Base-by-base conservation (phyloP, 2,113 vertebrate genomes). In the Proterorhinus semilunaris region DNA sequence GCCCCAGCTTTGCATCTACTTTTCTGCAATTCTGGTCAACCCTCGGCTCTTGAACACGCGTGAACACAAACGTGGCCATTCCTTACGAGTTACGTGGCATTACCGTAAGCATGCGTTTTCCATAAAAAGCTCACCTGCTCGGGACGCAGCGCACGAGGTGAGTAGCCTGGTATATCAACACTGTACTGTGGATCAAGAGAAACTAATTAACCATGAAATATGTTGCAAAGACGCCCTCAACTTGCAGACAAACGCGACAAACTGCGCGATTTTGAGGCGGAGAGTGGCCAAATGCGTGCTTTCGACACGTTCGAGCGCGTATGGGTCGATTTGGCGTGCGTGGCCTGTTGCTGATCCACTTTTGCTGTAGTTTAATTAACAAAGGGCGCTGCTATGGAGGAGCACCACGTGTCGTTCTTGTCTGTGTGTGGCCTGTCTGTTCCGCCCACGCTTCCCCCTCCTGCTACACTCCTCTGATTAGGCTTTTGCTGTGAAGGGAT, bases 381-480 rank as follows among this genome's bases (percentile, higher is more conserved):
- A 88, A 91, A 88, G 83, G 71, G 72, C 67, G 75, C 74, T 53
- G 75, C 74, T 53, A 83, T 81, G 70, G 82, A 83, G 78, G 82
- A 81, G 75, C 80, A 88, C 87, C 91, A 92, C 91, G 91, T 91
- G 91, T 87, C 81, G 76, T 43, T 44, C 42, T 58, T 65, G 69
- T 84, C 52, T 74, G 76, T 59, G 75, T 55, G 48, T 61, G 74
- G 52, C 58, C 82, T 66, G 72, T 65, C 78, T 83, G 66, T 69
- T 71, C 83, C 85, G 80, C 83, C 87, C 85, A 83, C 72, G 44
- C 61, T 50, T 74, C 48, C 45, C 57, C 16, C 8, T 62, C 17
- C 21, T 7, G n/a, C 17, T 36, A 36, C 6, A 71, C 72, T 69
- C 48, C 42, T 62, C 12, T 21, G 46, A n/a, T 9, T 65, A 47